Evolutionary conservation across 2,888 invertebrate genomes (phyloP).

Genomic region (Neoascia interrupta): DNA sequence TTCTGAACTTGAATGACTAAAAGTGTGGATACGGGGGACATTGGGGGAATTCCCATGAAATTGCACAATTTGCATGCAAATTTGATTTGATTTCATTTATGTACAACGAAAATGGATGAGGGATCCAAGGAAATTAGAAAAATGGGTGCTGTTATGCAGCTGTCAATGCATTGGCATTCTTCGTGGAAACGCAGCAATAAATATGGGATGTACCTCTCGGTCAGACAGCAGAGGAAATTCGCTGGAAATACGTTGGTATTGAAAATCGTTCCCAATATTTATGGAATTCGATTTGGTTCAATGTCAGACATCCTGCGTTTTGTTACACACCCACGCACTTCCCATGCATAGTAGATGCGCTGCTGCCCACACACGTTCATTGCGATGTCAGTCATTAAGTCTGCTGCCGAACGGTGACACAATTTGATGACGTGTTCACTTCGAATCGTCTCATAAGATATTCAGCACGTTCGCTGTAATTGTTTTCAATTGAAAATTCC

Average conservation of each 20-base stretch:
- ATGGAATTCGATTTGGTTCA: conserved; percentile 42
- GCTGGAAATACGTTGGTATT: conserved; percentile 48
- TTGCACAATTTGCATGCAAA: conserved; percentile 67
- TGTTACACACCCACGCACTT: conserved; percentile 4
- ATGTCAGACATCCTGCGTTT: conserved; percentile 14
- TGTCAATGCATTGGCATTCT: neutral
- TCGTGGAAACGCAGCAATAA: conserved; percentile 1
- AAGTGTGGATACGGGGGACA: neutral
- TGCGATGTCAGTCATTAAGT: conserved; percentile 34
- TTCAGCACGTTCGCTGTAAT: conserved; percentile 23
- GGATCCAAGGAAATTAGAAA: conserved; percentile 27
- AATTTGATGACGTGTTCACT: conserved; percentile 4
- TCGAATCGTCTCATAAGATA: conserved; percentile 14
- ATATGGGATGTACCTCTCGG: conserved; percentile 30
- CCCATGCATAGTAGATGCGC: neutral
- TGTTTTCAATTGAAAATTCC: conserved; percentile 32
- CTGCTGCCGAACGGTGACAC: neutral
- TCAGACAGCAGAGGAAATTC: conserved; percentile 38
- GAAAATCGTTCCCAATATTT: conserved; percentile 53
- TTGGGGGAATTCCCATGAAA: conserved; percentile 53
- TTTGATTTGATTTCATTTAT: conserved; percentile 66
- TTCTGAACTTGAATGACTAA: neutral
- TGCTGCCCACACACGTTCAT: neutral
- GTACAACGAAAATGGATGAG: conserved; percentile 2
- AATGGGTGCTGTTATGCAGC: conserved; percentile 8